These are phyloP conservation scores for Diorhabda elongata DNA, from an alignment of 1,140 invertebrate genomes.

Conservation along the genomic window DNA sequence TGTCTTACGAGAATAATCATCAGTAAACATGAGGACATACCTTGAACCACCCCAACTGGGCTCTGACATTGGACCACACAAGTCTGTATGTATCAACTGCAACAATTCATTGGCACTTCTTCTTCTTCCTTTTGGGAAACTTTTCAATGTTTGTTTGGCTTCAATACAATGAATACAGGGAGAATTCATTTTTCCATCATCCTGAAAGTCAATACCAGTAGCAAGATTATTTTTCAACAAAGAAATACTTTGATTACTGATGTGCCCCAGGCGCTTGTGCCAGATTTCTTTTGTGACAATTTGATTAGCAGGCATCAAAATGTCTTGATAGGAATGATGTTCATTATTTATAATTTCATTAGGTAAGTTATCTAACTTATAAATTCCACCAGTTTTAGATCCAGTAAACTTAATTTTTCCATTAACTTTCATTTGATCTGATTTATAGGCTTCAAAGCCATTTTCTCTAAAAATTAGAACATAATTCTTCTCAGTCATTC, in stretches of 20 bases:
- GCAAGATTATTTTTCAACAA: conserved; percentile 22
- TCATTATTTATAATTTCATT: too few relatives aligned
- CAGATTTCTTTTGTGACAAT: conserved; percentile 23
- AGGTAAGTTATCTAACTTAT: conserved; percentile 29
- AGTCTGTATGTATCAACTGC: conserved; percentile 36
- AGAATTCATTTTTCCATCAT: conserved; percentile 11
- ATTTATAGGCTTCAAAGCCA: too few relatives aligned
- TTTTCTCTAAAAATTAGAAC: too few relatives aligned
- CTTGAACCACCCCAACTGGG: conserved; percentile 13
- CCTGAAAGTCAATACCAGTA: conserved; percentile 1
- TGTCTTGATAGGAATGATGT: conserved; percentile 6
- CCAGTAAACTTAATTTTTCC: too few relatives aligned
- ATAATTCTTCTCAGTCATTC: too few relatives aligned
- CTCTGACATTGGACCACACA: conserved; percentile 22
- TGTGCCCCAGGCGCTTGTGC: conserved; percentile 37
- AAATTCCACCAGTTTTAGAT: conserved; percentile 28
- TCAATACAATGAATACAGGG: conserved; percentile 38
- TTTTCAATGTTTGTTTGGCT: conserved; percentile 37
- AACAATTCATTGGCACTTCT: conserved; percentile 28
- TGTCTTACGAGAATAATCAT: conserved; percentile 19
- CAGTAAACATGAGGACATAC: conserved; percentile 28
- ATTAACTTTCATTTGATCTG: too few relatives aligned
- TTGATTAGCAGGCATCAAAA: conserved; percentile 24
- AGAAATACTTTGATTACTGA: conserved; percentile 29
- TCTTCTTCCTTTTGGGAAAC: conserved; percentile 29